Evolutionary conservation across 1,140 invertebrate species (phyloP), one percentile per base, ranked within the genome.

Genomic region (Sycobia sp.): DNA sequence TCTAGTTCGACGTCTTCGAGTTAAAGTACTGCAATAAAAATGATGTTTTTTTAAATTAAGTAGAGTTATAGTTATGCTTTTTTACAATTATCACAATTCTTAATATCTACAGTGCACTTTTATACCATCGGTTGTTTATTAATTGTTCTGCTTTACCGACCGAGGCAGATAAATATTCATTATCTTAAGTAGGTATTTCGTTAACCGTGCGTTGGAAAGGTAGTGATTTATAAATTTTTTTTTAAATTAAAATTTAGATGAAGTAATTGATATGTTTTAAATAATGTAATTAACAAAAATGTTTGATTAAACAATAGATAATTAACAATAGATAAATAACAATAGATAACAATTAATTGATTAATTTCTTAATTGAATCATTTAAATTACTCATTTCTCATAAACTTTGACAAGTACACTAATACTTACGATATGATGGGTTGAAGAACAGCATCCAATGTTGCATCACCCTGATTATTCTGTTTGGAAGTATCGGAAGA

Each of bases 341-440:
- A n/a, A n/a, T n/a, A n/a, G n/a, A n/a, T n/a, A n/a, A n/a, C n/a
- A n/a, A n/a, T n/a, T n/a, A n/a, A n/a, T n/a, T n/a, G n/a, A n/a
- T n/a, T n/a, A n/a, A n/a, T 25, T 46, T 22, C 14, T 46, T 25
- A 7, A 25, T 43, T 22, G 18, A 23, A 25, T 25, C 4, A 13
- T 4, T 43, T 10, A 23, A 46, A 23, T 1, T 1, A 14, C 14
- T 46, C 10, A 14, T n/a, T 14, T 4, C n/a, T n/a, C n/a, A n/a
- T n/a, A n/a, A n/a, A n/a, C n/a, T n/a, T n/a, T n/a, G n/a, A n/a
- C n/a, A n/a, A n/a, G n/a, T n/a, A n/a, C n/a, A 53, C 43, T 16
- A 23, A 43, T 67, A 77, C 79, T 81, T 76, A 81, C 80, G 79
- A 81, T 77, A 82, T 81, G 71, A 82, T 81, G 62, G 80, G 80